Evolutionary conservation across 2,113 vertebrate genomes (phyloP), one percentile per base, ranked within the genome.

Genomic region (Nesogale talazaci): DNA sequence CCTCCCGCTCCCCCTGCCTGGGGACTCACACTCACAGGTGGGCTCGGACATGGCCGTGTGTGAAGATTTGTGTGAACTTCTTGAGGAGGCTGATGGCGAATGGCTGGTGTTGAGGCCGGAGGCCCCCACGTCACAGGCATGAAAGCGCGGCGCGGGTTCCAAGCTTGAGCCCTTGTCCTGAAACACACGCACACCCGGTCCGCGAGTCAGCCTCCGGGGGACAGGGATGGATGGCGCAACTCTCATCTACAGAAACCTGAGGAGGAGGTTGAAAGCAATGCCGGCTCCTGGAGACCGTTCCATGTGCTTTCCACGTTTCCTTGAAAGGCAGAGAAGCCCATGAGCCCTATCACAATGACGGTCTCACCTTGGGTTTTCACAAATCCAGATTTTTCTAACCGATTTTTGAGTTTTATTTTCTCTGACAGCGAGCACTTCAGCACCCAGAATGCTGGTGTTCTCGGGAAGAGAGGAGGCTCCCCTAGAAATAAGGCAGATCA

Each of bases 61-160:
- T 2, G 98, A 98, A 94, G 98, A 98, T 96, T 98, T 98, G 92
- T 97, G 98, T 1, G 98, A 98, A 83, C 97, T 98, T 86, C 97
- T 97, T 67, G 98, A 98, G 74, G 98, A 98, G 0, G 92, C 97
- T 0, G 98, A 98, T 2, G 98, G 97, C 0, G 98, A 98, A 59
- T 96, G 97, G 59, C 97, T 98, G 94, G 97, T 2, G 0, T 90
- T 96, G 57, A 98, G 97, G 93, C 98, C 94, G 3, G 98, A 96
- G 93, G 97, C 78, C 63, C 97, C 97, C 86, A 97, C 75, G 59
- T 98, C 98, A 31, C 98, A 96, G 15, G 97, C 83, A 7, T 93
- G 97, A 89, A 98, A 98, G 97, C 97, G 97, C 93, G 97, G 98
- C 93, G 97, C 97, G 69, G 97, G 70, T 80, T 98, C 98, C 95